A percentile compares a stretch with the other conserved stretches of the same genome.
Evolutionary conservation across 1,140 invertebrate genomes (phyloP).

Genomic region (Neotoxoptera formosana): DNA sequence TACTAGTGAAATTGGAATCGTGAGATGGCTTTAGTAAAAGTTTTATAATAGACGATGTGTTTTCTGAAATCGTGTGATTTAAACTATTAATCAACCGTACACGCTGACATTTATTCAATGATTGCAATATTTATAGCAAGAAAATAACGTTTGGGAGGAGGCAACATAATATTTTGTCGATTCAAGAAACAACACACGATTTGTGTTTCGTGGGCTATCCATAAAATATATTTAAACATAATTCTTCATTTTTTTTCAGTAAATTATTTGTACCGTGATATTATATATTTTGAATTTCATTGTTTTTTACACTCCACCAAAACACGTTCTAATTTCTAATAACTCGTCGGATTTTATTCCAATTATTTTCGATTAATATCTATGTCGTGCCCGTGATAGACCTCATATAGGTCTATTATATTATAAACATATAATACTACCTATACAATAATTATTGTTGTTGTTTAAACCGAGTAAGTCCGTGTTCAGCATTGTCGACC

Average conservation of each 20-base stretch:
- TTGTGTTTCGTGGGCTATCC: background rate
- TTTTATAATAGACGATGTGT: background rate
- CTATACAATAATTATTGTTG: no score
- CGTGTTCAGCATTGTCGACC: background rate
- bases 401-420: no score
- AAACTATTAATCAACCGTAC: background rate
- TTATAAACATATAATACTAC: no score
- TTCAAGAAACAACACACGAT: background rate
- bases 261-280: no score
- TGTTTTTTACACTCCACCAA: background rate
- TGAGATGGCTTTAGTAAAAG: background rate
- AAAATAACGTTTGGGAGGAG: background rate
- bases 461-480: background rate
- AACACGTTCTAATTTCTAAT: background rate
- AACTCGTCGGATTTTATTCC: background rate
- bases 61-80: background rate
- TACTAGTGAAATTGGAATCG: background rate
- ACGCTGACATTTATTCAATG: background rate
- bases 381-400: background rate
- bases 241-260: background rate
- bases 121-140: background rate
- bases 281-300: background rate
- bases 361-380: background rate
- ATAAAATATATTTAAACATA: background rate
- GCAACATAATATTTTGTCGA: background rate